Evolutionary conservation across 2,888 invertebrate genomes (phyloP), one percentile per base, ranked within the genome.

Genomic region (Diarsia mendica): DNA sequence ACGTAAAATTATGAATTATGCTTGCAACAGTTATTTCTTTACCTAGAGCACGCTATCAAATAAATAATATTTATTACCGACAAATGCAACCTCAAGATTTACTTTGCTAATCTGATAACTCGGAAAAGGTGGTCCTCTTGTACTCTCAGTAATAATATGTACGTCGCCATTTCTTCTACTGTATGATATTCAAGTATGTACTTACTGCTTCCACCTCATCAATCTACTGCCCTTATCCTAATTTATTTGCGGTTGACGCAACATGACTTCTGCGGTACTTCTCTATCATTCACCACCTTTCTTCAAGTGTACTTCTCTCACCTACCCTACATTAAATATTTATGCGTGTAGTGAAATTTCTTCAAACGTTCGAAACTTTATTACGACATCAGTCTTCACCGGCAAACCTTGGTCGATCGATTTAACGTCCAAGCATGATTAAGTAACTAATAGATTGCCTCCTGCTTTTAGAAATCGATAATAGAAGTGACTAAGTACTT

Each of bases 381-480:
- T 82, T 70, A 70, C 71, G 72, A 70, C 48, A 77, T 63, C 8
- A 23, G 69, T 77, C 68, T 73, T 69, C 69, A 81, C 64, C 68
- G 48, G 23, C 33, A 60, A 75, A 75, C 83, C 83, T 83, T 80
- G 80, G 64, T 72, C 72, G 67, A 80, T 83, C 77, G 75, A 83
- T 80, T 83, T 65, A 67, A 67, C 72, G 67, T 80, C 83, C 46
- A 66, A 78, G 20, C 60, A 70, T 70, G 69, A 82, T 83, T 76
- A 69, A 80, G 64, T 80, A 77, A 75, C 6, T 65, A 83, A 67
- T 83, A 23, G 46, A 69, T 77, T 83, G 72, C 80, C 74, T 74
- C 49, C 73, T 65, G 65, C 71, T 70, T 77, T 72, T 83, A 80
- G 77, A 83, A 83, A 83, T 80, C 83, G 63, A 64, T 83, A 77